Percentiles rank a stretch among this genome's conserved stretches.
These are phyloP conservation scores for Mythimna lalbum DNA, from an alignment of 2,888 invertebrate species.

Conservation along the genomic window DNA sequence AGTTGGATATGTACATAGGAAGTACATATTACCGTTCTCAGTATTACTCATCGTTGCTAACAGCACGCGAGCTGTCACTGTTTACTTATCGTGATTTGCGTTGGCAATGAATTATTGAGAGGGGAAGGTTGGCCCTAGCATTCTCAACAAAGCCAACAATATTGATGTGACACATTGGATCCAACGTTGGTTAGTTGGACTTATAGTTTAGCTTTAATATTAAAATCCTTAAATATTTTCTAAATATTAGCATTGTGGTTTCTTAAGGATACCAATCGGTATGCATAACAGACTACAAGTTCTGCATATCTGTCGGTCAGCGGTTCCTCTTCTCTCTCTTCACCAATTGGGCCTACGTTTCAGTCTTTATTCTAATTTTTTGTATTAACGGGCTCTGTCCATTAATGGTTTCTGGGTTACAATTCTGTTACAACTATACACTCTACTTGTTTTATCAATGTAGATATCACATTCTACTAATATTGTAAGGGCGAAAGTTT, in stretches of 20 bases:
- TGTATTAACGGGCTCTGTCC: not conserved
- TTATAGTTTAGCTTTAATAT: too few species aligned
- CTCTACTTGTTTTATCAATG: not conserved
- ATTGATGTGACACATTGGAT: slow-evolving; percentile 18
- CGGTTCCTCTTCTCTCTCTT: too few species aligned
- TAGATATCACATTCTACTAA: not conserved
- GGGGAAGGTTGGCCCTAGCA: slow-evolving; percentile 53
- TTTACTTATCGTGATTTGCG: slow-evolving; percentile 76
- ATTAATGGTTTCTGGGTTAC: not conserved
- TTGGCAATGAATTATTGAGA: slow-evolving; percentile 73
- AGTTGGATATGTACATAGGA: slow-evolving; percentile 14
- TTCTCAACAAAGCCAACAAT: slow-evolving; percentile 16
- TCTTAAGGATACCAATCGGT: too few species aligned
- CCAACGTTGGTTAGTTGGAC: slow-evolving; percentile 27
- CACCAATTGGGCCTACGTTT: too few species aligned
- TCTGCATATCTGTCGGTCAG: too few species aligned
- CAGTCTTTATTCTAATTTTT: not conserved
- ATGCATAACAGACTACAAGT: too few species aligned
- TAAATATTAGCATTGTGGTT: not conserved
- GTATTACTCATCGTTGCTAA: slow-evolving; percentile 69
- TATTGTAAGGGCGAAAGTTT: too few species aligned
- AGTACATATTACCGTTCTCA: slow-evolving; percentile 19
- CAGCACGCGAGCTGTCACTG: slow-evolving; percentile 76
- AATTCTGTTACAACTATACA: not conserved
- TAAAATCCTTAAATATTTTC: not conserved